These are phyloP conservation scores for Lagopus muta DNA, from an alignment of 2,113 vertebrate species.

Conservation along the genomic window DNA sequence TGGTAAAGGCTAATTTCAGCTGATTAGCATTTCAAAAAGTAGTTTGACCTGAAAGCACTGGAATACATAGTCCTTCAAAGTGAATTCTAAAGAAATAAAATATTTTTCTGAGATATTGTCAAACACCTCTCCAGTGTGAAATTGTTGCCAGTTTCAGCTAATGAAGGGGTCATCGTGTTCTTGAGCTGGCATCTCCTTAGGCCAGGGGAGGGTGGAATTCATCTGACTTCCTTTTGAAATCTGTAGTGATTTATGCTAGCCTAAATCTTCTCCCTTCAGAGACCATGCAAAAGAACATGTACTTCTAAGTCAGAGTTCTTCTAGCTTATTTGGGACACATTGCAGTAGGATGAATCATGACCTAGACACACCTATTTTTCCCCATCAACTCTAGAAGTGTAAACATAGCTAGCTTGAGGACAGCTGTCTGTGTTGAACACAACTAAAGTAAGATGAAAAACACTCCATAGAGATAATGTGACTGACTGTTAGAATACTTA, in stretches of 20 bases:
- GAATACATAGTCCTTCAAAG: conserved; percentile 36
- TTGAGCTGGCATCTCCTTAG: not conserved
- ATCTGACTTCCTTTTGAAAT: not conserved
- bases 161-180: not conserved
- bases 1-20: conserved; percentile 28
- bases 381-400: not conserved
- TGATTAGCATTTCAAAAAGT: conserved; percentile 67
- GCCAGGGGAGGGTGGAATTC: not conserved
- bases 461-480: not conserved
- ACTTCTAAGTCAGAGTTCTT: not conserved
- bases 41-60: conserved; percentile 53
- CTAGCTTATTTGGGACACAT: not conserved
- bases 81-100: conserved; percentile 27
- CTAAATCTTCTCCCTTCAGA: not conserved
- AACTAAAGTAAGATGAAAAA: not conserved
- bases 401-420: not conserved
- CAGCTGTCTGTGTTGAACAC: not conserved
- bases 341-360: not conserved
- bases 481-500: not conserved
- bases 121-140: not conserved
- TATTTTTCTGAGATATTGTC: not conserved
- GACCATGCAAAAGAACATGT: not conserved
- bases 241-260: not conserved
- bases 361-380: not conserved
- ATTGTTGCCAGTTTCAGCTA: not conserved